Evolutionary conservation across 2,113 vertebrate genomes (phyloP).

Genomic region (Columba livia): DNA sequence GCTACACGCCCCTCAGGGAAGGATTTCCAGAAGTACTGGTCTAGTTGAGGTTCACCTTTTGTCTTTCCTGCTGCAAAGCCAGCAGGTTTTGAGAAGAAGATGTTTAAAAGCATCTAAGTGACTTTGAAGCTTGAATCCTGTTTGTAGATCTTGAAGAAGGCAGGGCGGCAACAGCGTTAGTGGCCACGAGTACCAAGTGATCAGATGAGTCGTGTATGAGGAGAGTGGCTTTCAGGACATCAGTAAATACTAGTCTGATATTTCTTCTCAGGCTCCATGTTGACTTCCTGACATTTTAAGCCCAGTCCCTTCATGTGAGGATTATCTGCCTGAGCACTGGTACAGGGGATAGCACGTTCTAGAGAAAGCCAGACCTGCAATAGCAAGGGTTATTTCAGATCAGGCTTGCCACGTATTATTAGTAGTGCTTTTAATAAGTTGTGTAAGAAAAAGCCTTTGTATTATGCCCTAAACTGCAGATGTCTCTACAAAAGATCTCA

Average conservation of each 20-base stretch:
- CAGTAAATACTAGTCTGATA: neutral
- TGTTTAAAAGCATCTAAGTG: neutral
- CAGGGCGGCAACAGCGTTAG: neutral
- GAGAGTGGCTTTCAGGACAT: neutral
- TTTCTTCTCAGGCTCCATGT: neutral
- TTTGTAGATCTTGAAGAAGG: neutral
- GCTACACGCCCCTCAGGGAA: neutral
- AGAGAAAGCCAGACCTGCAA: constrained; percentile 28
- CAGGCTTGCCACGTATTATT: constrained; percentile 5
- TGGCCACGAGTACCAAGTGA: neutral
- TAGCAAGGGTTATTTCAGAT: constrained; percentile 39
- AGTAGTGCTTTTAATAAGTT: constrained; percentile 25
- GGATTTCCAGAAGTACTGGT: neutral
- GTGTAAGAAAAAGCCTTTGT: constrained; percentile 43
- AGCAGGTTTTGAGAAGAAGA: neutral
- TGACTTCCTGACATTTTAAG: constrained; percentile 35
- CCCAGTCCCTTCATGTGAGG: neutral
- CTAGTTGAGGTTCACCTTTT: neutral
- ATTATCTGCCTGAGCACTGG: neutral
- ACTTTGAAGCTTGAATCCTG: neutral
- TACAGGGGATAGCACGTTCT: neutral
- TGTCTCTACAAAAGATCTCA: neutral
- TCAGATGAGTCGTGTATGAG: neutral
- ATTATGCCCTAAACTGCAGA: neutral
- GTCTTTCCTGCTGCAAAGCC: neutral